Evolutionary conservation across 1,140 invertebrate genomes (phyloP), one percentile per base, ranked within the genome.

Genomic region (Lordiphosa collinella): DNA sequence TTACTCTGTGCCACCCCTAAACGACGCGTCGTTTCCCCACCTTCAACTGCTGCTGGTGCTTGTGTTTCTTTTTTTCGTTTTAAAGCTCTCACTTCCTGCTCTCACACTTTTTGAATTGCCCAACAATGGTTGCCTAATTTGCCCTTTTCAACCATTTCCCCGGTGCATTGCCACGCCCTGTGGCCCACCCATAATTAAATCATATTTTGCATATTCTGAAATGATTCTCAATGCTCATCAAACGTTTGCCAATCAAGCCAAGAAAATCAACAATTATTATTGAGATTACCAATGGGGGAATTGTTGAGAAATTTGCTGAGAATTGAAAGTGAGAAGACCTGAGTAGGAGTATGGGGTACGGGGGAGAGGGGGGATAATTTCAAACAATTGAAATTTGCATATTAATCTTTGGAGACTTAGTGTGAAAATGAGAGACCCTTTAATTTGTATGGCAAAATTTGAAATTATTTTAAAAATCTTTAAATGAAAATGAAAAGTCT

Each of bases 161-260:
- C 48, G 44, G 78, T 84, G 75, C 65, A 80, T 84, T 82, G 71
- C 6, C 58, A 58, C 55, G 29, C 7, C 18, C 65, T 40, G 29
- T 46, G 61, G 62, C 55, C 53, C 54, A 57, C 44, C 72, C 25
- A 59, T 82, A 82, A 82, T 82, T 82, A 82, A 82, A 82, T 82
- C 76, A 84, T 84, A 82, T 82, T 82, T 84, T 82, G 78, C 76
- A 84, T 82, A 84, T 78, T 16, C 55, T 35, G 34, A 68, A 80
- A 72, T 63, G 54, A 66, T 59, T 65, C 55, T 60, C 78, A 66
- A 72, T 84, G 54, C 76, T 79, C 75, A 79, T 79, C 82, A 79
- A 58, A 41, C 48, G 53, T 54, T 67, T 71, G 50, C 76, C 61
- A 75, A 79, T 79, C 75, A 78, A 57, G 72, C 57, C 62, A 54